A percentile compares a stretch with the other conserved stretches of the same genome.
Conservation (phyloP, 2,797 vertebrate genomes). For the Pelobates cultripes region DNA sequence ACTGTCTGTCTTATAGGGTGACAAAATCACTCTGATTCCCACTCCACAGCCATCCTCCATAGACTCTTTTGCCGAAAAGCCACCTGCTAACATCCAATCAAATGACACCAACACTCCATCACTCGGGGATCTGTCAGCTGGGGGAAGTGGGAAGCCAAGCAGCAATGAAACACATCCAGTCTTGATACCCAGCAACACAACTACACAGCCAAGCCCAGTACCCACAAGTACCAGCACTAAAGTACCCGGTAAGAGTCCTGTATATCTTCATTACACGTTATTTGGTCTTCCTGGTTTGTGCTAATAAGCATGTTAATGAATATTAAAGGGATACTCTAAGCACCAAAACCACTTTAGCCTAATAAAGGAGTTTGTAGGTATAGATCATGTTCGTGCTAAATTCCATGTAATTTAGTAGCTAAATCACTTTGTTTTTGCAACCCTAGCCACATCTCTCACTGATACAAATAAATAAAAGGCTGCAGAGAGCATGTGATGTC, state of each 20-base stretch:
- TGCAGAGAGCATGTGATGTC: no score
- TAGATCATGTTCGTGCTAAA: no score
- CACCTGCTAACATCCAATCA: background rate
- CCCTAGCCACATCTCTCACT: no score
- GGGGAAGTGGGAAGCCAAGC: background rate
- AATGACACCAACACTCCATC: conserved; percentile 11
- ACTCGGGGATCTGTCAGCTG: background rate
- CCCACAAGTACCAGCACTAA: conserved; percentile 61
- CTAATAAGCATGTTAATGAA: no score
- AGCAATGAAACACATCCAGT: conserved; percentile 50
- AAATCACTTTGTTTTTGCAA: no score
- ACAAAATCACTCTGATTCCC: conserved; percentile 3
- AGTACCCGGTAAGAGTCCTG: conserved; percentile 66
- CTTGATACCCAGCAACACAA: conserved; percentile 57
- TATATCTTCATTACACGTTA: no score
- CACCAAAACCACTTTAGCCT: no score
- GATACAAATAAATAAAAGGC: no score
- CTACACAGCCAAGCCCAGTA: conserved; percentile 42
- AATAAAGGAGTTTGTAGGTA: no score
- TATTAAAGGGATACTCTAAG: no score
- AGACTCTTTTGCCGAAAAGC: background rate
- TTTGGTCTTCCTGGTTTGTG: no score
- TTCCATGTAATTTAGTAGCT: no score
- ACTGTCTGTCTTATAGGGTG: background rate
- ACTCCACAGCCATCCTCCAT: background rate